Evolutionary conservation across 2,113 vertebrate genomes (phyloP), one percentile per base, ranked within the genome.

Genomic region (Meles meles): DNA sequence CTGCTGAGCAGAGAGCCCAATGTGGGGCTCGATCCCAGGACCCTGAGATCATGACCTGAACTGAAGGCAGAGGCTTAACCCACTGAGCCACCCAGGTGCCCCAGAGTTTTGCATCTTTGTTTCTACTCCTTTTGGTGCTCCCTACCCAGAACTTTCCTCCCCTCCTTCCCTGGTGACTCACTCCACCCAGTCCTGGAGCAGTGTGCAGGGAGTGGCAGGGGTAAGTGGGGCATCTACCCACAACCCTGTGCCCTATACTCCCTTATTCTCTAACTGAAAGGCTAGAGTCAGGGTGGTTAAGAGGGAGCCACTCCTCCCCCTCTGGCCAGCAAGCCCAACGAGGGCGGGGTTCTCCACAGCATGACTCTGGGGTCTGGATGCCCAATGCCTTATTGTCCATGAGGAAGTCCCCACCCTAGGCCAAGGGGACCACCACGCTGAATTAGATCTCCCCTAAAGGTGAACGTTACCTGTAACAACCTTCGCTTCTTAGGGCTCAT

Each of bases 351-450:
- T 89, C 18, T 83, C 55, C 52, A 14, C 90, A 99, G 99, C 74
- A 98, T 65, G 99, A 99, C 8, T 98, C 98, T 44, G 96, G 97
- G 13, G 93, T 99, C 94, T 99, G 99, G 98, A 98, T 99, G 96
- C 98, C 98, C 0, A 99, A 99, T 97, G 95, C 91, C 52, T 98
- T 99, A 0, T 15, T 98, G 12, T 96, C 96, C 61, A 99, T 99
- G 99, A 44, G 47, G 21, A 97, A 97, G 2, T 98, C 99, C 11
- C 98, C 99, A 14, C 98, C 98, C 4, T 96, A 93, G 81, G 89
- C 88, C 72, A 99, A 99, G 94, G 98, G 98, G 2, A 52, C 74
- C 0, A 84, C 98, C 37, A 97, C 94, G 2, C 88, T 98, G 87
- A 91, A 77, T 5, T 98, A 49, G 97, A 98, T 3, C 98, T 98